Evolutionary conservation across 2,888 invertebrate species (phyloP).

Genomic region (Seira sanloemensis): DNA sequence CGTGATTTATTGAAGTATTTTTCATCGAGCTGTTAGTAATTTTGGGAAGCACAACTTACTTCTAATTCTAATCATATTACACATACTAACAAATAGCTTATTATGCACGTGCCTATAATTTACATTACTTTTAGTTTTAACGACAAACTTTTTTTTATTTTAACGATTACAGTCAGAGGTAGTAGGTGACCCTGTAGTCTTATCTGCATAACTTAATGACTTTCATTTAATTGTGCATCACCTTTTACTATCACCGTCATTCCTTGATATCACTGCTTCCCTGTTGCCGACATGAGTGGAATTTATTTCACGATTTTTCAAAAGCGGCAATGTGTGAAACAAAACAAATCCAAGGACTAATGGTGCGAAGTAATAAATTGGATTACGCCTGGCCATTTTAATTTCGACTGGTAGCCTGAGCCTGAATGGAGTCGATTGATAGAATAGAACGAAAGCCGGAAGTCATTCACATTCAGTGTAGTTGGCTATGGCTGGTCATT

Average conservation of each 20-base stretch:
- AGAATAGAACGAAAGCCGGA: not conserved
- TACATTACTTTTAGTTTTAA: not conserved
- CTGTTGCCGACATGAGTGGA: not conserved
- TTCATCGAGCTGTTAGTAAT: too few relatives aligned
- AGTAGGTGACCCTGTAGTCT: too few relatives aligned
- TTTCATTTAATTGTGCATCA: not conserved
- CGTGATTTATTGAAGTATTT: too few relatives aligned
- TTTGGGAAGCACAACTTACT: too few relatives aligned
- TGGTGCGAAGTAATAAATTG: slow-evolving; percentile 40
- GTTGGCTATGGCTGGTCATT: not conserved
- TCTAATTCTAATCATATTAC: too few relatives aligned
- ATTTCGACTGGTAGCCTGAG: not conserved
- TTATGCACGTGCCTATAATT: too few relatives aligned
- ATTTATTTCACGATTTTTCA: slow-evolving; percentile 4
- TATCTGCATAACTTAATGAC: too few relatives aligned
- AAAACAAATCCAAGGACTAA: slow-evolving; percentile 28
- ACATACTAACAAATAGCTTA: too few relatives aligned
- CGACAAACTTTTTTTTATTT: too few relatives aligned
- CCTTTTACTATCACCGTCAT: not conserved
- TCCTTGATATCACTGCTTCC: not conserved
- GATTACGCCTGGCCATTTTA: slow-evolving; percentile 39
- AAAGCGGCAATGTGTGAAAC: slow-evolving; percentile 40
- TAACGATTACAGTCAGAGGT: too few relatives aligned
- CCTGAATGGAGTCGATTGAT: not conserved
- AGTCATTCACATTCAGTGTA: not conserved